These are phyloP conservation scores for Onychorhynchus coronatus DNA, from an alignment of 2,113 vertebrate genomes.

Conservation along the genomic window DNA sequence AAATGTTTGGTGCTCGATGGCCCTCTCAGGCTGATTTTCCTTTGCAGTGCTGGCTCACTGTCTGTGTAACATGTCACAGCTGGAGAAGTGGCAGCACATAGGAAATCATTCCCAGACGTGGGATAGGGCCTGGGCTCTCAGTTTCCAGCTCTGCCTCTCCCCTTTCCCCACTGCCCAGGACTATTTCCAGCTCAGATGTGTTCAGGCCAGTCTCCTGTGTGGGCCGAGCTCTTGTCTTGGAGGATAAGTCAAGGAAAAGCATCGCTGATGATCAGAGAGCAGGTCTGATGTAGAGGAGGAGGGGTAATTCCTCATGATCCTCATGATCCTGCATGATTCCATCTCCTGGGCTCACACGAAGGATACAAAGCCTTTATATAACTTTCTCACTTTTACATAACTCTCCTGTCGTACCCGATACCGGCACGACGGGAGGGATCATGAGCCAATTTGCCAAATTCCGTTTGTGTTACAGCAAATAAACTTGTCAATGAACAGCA, in stretches of 20 bases:
- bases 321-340: not conserved
- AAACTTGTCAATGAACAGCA: conserved; percentile 21
- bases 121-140: not conserved
- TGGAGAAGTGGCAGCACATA: not conserved
- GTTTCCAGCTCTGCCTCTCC: not conserved
- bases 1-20: accelerated
- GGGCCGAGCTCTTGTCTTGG: not conserved
- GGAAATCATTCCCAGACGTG: not conserved
- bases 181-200: not conserved
- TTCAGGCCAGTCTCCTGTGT: not conserved
- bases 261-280: not conserved
- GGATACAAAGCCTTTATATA: not conserved
- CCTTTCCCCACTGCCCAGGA: not conserved
- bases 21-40: not conserved
- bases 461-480: conserved; percentile 43
- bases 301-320: not conserved
- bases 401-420: not conserved
- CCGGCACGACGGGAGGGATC: not conserved
- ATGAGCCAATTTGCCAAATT: conserved; percentile 33
- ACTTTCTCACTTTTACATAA: not conserved
- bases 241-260: not conserved
- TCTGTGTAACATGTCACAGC: not conserved
- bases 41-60: not conserved
- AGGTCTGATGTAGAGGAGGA: not conserved
- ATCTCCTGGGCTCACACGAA: not conserved